Evolutionary conservation across 2,113 vertebrate species (phyloP).

Genomic region (Mesembrinibis cayennensis): DNA sequence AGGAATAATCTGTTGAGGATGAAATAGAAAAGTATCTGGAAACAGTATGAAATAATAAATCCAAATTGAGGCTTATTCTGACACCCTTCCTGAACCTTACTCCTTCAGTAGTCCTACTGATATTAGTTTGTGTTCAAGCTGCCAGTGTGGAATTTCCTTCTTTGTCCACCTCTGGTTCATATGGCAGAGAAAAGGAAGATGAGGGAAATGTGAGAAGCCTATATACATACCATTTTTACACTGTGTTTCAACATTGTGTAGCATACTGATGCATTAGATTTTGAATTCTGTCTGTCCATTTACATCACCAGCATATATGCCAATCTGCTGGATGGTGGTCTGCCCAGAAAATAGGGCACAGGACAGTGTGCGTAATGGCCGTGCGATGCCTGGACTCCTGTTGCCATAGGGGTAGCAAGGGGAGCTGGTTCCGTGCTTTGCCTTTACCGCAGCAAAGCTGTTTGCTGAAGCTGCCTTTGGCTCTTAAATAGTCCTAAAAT

Average conservation of each 20-base stretch:
- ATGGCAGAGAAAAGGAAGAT: neutral
- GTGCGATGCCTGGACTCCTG: neutral
- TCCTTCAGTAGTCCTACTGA: neutral
- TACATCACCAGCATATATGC: neutral
- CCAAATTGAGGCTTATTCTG: neutral
- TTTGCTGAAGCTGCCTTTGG: neutral
- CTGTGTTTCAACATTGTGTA: neutral
- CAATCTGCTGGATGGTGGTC: neutral
- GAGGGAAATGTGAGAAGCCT: neutral
- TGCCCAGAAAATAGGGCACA: neutral
- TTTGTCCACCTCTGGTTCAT: neutral
- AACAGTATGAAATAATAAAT: constrained; percentile 63
- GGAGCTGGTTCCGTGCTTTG: neutral
- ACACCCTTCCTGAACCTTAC: neutral
- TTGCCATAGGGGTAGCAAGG: neutral
- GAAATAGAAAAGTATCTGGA: constrained; percentile 66
- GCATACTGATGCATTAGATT: neutral
- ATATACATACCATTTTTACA: neutral
- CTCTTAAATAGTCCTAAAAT: neutral
- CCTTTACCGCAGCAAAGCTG: neutral
- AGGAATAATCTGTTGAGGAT: constrained; percentile 72
- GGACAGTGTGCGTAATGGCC: fast-evolving
- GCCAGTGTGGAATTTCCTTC: neutral
- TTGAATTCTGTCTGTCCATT: neutral
- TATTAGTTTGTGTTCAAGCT: neutral